Evolutionary conservation across 2,113 vertebrate species (phyloP).

Genomic region (Fulica atra): DNA sequence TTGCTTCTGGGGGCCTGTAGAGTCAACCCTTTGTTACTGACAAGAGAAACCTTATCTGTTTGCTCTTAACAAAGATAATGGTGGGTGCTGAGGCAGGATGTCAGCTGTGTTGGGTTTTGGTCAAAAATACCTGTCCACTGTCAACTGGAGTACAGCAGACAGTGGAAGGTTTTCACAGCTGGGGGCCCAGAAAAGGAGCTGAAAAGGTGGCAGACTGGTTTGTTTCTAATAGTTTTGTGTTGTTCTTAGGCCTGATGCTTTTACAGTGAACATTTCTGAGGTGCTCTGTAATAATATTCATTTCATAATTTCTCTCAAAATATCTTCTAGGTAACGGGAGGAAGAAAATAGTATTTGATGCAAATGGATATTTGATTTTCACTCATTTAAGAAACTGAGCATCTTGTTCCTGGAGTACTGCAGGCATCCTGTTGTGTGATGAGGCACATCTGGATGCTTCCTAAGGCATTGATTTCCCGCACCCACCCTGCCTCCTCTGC

Average conservation of each 20-base stretch:
- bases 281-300: neutral
- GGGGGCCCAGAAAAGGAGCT: neutral
- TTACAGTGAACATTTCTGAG: neutral
- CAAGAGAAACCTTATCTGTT: neutral
- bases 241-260: neutral
- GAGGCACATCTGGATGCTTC: neutral
- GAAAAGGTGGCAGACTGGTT: neutral
- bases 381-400: neutral
- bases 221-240: neutral
- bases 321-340: neutral
- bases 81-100: rapidly evolving
- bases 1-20: neutral
- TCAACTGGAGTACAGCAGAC: neutral
- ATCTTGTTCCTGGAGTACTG: neutral
- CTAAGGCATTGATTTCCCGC: neutral
- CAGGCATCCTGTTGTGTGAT: neutral
- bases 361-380: neutral
- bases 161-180: neutral
- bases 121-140: neutral
- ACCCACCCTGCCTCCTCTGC: no score
- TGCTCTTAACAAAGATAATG: neutral
- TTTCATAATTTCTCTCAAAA: neutral
- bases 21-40: neutral
- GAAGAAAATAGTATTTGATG: neutral
- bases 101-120: neutral